Conservation (phyloP, 2,888 invertebrate genomes). For the Melinopterus prodromus region DNA sequence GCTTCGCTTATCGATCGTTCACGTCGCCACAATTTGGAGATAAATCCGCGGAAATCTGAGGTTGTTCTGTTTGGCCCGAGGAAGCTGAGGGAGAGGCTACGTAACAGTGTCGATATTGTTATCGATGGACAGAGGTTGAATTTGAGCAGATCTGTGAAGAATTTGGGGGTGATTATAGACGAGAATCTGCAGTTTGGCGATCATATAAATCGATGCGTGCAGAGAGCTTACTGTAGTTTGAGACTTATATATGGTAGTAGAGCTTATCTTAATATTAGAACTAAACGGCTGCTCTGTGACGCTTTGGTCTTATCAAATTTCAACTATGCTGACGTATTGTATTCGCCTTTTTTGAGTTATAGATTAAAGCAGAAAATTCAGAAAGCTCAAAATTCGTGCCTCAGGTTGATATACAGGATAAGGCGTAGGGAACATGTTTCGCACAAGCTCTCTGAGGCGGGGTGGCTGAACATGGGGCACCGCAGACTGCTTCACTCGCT, state of each 20-base stretch:
- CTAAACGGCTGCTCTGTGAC: conserved; percentile 10
- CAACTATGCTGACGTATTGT: conserved; percentile 22
- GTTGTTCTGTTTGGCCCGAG: conserved; percentile 20
- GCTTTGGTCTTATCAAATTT: conserved; percentile 20
- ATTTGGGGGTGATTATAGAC: conserved; percentile 18
- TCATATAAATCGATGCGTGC: conserved; percentile 9
- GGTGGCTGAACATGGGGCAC: conserved; percentile 28
- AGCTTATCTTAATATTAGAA: conserved; percentile 5
- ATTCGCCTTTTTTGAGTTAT: conserved; percentile 11
- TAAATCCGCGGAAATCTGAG: conserved; percentile 22
- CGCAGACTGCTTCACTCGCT: conserved; percentile 16
- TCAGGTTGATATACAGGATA: conserved; percentile 28
- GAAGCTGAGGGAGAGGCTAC: neutral
- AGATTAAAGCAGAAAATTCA: conserved; percentile 23
- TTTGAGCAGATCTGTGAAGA: conserved; percentile 8
- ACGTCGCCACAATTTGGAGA: neutral
- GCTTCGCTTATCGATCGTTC: conserved; percentile 5
- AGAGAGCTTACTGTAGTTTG: conserved; percentile 12
- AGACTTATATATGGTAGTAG: neutral
- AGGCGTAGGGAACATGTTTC: conserved; percentile 17
- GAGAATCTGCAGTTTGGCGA: conserved; percentile 19
- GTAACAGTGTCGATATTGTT: conserved; percentile 5
- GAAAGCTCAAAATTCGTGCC: conserved; percentile 27
- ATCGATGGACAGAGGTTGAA: neutral
- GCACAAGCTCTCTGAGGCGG: conserved; percentile 19